A percentile compares a stretch with the other conserved stretches of the same genome.
phyloP scores from a whole-genome alignment of 2,113 vertebrate species.

The Bettongia penicillata region DNA sequence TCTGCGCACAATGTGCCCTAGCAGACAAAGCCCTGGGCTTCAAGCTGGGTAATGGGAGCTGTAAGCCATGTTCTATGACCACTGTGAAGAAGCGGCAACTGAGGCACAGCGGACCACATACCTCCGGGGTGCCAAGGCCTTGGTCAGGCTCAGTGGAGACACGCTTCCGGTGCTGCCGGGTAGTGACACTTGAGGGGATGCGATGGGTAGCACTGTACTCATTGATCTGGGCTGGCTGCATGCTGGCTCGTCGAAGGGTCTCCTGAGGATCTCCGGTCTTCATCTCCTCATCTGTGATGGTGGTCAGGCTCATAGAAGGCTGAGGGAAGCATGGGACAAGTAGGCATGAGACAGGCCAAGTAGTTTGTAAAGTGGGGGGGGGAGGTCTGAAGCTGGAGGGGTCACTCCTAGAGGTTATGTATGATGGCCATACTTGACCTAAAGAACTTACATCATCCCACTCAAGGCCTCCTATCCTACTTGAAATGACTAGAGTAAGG shows the following conservation, averaged over 20 bases:
- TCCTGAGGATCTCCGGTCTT: slow-evolving; percentile 91
- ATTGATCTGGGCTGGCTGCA: slow-evolving; percentile 87
- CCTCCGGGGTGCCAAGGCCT: slow-evolving; percentile 85
- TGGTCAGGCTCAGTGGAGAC: slow-evolving; percentile 80
- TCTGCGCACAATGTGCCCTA: too few relatives aligned
- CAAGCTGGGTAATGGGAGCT: too few relatives aligned
- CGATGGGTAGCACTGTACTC: slow-evolving; percentile 77
- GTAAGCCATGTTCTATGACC: too few relatives aligned
- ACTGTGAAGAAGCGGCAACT: too few relatives aligned
- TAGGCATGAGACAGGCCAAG: not conserved
- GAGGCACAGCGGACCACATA: slow-evolving; percentile 53
- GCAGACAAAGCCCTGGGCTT: not conserved
- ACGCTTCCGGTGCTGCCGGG: slow-evolving; percentile 83
- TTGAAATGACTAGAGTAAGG: not conserved
- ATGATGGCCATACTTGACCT: not conserved
- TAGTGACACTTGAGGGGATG: slow-evolving; percentile 72
- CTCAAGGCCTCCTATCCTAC: not conserved
- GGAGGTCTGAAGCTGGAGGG: not conserved
- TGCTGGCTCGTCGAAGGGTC: slow-evolving; percentile 91
- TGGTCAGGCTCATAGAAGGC: slow-evolving; percentile 80
- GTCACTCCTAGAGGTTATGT: not conserved
- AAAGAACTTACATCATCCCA: not conserved
- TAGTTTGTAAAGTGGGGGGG: accelerated
- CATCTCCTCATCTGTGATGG: slow-evolving; percentile 92
- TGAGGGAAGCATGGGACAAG: slow-evolving; percentile 46